Evolutionary conservation across 2,888 invertebrate genomes (phyloP), one percentile per base, ranked within the genome.

Genomic region (Chrysopilus asiliformis): DNA sequence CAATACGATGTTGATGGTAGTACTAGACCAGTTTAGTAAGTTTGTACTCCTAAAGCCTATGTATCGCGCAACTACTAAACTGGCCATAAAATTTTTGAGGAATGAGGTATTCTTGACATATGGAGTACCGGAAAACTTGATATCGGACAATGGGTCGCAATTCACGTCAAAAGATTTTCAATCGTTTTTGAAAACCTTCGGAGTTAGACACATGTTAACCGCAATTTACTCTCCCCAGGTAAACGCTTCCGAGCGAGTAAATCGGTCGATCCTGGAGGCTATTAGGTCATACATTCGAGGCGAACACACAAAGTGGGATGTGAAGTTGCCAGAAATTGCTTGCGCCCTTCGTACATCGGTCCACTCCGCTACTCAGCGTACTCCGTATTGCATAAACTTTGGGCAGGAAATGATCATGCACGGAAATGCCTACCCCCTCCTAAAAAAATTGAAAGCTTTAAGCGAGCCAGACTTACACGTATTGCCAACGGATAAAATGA

Each of bases 171-270:
- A 42, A 22, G 12, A 31, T 31, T 46, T 45, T 24, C 18, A 40
- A 16, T 15, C 16, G 7, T 35, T 48, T 4, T 20, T 44, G 8
- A 22, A 22, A 10, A 36, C 30, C 8, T 50, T 46, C 30, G 38
- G 45, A 6, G 29, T 42, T 2, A 40, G 15, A 8, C 32, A 49
- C 5, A 12, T 34, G 2, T 46, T 40, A 13, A 52, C 45, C 17
- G 42, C 47, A 2, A 29, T 36, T 10, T 55, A 57, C 38, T 49
- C 52, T 13, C 53, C 57, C 0, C 56, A 57, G 43, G 40, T 42
- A 2, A 56, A 57, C 36, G 51, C 53, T 6, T 47, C 49, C 1
- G 55, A 55, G 37, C 39, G 53, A 2, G 44, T 49, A 1, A 56
- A 56, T 38, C 34, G 49, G 13, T 49, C 49, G 1, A 36, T 57